Base-by-base conservation (phyloP, 2,888 invertebrate genomes). In the Synergus gifuensis region DNA sequence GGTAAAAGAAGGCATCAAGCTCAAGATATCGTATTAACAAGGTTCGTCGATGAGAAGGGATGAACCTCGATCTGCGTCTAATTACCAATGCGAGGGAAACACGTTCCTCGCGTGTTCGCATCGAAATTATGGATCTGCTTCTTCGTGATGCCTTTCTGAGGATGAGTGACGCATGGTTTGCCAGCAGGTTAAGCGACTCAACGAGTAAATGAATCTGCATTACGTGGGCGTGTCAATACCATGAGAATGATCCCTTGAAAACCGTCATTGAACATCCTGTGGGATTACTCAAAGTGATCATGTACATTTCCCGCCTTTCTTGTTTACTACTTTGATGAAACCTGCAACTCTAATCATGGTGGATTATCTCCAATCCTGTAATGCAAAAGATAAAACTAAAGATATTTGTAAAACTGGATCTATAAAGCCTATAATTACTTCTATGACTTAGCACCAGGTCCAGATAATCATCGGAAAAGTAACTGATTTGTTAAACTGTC, bases 161-260 rank as follows among this genome's bases (percentile, higher is more conserved):
- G 77, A 81, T 84, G 84, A 84, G 44, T 83, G 84, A 81, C 82
- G 84, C 84, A 80, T 82, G 82, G 54, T n/a, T 54, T 12, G 42
- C 60, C 83, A 84, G 79, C 86, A 85, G 87, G 87, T 87, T 86
- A 87, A 86, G 84, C 87, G 88, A 88, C 88, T 89, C 88, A 88
- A 87, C 89, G 87, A 88, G 90, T 86, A 90, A 90, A 91, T 87
- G 89, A 89, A 89, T 90, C 88, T 88, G 89, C 90, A 90, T 90
- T 90, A 91, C 89, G 90, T 87, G 89, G 91, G 91, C 90, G 90
- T 91, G 91, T 90, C 89, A 86, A 89, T 90, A 87, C 84, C 85
- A 81, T 82, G 80, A 83, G 77, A 79, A 80, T 81, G 82, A 81
- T 84, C 82, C 83, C 81, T 82, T 83, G 82, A 84, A 79, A 83